Percentiles rank a stretch among this genome's conserved stretches.
These are phyloP conservation scores for Lepidurus packardi DNA, from an alignment of 1,140 invertebrate genomes.

Conservation along the genomic window DNA sequence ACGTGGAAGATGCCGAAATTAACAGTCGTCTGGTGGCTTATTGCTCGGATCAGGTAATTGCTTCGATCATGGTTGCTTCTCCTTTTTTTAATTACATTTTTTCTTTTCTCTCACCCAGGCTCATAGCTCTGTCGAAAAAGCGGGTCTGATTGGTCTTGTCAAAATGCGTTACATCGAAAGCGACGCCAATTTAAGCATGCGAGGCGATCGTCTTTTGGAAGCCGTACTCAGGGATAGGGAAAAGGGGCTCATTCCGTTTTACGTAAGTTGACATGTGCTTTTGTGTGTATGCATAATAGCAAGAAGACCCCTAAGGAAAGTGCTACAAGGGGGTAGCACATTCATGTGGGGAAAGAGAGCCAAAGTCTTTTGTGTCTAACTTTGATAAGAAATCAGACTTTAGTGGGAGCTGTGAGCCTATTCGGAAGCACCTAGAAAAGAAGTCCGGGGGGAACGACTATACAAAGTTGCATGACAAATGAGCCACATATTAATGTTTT, in stretches of 20 bases:
- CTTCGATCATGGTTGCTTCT: neutral
- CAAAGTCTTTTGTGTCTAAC: constrained; percentile 24
- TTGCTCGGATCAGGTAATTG: constrained; percentile 65
- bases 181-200: constrained; percentile 72
- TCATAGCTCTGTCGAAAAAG: constrained; percentile 95
- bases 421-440: neutral
- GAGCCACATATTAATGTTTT: constrained; percentile 15
- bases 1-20: constrained; percentile 77
- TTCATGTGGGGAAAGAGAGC: neutral
- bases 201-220: constrained; percentile 69
- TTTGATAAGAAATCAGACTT: constrained; percentile 14
- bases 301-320: neutral
- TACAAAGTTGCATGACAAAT: neutral
- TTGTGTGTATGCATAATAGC: neutral
- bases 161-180: constrained; percentile 82
- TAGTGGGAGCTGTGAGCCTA: neutral
- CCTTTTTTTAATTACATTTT: constrained; percentile 1
- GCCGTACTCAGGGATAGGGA: constrained; percentile 75
- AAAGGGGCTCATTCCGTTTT: constrained; percentile 88
- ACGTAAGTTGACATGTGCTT: constrained; percentile 60
- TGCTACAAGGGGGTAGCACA: neutral
- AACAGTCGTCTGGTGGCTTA: constrained; percentile 88
- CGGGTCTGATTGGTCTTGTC: constrained; percentile 81
- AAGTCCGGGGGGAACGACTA: too few relatives aligned
- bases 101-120: constrained; percentile 53